These are phyloP conservation scores for Trochalopteron elliotii DNA, from an alignment of 2,113 vertebrate species.

Conservation along the genomic window DNA sequence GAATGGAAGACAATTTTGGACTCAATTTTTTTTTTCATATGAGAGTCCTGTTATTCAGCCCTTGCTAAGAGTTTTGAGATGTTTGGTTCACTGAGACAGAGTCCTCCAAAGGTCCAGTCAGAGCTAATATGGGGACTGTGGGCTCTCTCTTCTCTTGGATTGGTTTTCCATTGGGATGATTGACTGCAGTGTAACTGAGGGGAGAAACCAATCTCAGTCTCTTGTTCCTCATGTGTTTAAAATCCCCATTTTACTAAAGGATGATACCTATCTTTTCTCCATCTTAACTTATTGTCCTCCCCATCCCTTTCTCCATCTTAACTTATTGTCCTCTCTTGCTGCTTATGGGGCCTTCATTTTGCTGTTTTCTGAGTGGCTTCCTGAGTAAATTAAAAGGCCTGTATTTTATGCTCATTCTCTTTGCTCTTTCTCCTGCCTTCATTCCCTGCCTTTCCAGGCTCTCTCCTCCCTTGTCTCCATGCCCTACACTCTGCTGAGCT, in stretches of 20 bases:
- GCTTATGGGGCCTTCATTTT: background rate
- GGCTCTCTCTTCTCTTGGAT: background rate
- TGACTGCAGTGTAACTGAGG: background rate
- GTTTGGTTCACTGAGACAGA: background rate
- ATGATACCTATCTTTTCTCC: background rate
- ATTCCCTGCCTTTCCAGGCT: background rate
- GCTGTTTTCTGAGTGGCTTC: background rate
- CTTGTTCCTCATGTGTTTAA: background rate
- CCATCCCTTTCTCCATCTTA: background rate
- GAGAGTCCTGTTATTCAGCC: background rate
- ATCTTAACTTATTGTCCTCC: background rate
- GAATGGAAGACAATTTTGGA: background rate
- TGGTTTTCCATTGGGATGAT: background rate
- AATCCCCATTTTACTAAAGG: background rate
- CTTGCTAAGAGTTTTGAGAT: background rate
- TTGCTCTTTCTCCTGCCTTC: background rate
- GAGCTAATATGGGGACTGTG: background rate
- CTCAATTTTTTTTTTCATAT: fast-evolving
- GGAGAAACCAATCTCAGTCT: background rate
- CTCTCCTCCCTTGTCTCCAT: background rate
- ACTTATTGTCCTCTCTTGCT: background rate
- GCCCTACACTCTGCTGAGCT: background rate
- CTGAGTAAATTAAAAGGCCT: background rate
- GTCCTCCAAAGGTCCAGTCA: background rate
- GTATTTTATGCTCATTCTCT: background rate